These are phyloP conservation scores for Perca flavescens DNA, from an alignment of 2,113 vertebrate species.

Conservation along the genomic window DNA sequence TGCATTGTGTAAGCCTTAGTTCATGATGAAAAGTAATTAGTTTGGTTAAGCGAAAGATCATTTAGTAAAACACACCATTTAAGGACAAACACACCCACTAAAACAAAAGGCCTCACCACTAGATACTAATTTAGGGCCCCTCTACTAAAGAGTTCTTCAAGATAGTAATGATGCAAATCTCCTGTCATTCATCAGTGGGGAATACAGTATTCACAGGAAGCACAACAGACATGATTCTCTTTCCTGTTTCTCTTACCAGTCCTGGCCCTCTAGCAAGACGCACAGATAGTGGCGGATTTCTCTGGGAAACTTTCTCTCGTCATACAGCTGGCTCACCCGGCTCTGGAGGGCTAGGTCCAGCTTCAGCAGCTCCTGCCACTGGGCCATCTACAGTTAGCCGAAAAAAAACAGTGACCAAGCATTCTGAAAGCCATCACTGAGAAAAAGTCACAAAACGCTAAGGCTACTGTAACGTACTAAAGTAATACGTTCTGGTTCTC, in stretches of 20 bases:
- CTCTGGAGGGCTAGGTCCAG: conserved; percentile 89
- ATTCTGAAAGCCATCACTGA: not conserved
- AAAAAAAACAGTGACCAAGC: no score
- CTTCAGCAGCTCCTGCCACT: conserved; percentile 91
- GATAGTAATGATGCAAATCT: no score
- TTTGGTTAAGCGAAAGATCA: not conserved
- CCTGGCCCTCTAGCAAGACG: conserved; percentile 90
- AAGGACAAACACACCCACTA: not conserved
- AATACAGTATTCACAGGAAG: not conserved
- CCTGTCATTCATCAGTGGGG: not conserved
- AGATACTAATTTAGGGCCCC: no score
- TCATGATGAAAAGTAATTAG: no score
- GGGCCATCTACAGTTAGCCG: conserved; percentile 84
- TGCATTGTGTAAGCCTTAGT: not conserved
- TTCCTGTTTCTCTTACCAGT: conserved; percentile 87
- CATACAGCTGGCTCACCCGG: conserved; percentile 90
- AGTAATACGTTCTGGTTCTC: no score
- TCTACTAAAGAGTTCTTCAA: not conserved
- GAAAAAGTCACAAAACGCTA: not conserved
- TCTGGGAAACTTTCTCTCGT: conserved; percentile 89
- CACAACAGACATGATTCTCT: no score
- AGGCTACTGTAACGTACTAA: no score
- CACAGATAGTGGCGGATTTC: conserved; percentile 92
- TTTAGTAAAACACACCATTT: not conserved
- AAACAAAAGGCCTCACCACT: not conserved